Conservation (phyloP, 2,113 vertebrate species). For the Ellobius talpinus region DNA sequence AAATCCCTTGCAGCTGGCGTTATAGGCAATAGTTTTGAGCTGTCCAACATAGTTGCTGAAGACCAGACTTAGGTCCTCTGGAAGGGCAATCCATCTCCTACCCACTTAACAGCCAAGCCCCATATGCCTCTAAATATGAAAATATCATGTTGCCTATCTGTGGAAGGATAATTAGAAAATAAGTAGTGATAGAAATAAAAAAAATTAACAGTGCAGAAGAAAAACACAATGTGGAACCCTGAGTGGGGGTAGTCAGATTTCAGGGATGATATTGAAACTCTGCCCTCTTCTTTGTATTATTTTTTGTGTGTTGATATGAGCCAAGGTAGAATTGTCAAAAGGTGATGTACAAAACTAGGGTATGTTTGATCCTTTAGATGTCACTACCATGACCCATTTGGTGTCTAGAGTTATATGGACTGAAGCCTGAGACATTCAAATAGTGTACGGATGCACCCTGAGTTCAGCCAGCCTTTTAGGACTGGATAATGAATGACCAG, state of each 20-base stretch:
- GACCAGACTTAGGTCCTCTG: too few relatives aligned
- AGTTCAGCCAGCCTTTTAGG: not conserved
- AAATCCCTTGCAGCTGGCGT: not conserved
- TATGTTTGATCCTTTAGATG: not conserved
- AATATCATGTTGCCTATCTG: not conserved
- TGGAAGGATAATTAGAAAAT: conserved; percentile 15
- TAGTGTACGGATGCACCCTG: not conserved
- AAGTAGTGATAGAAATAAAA: not conserved
- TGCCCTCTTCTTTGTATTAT: not conserved
- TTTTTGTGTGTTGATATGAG: not conserved
- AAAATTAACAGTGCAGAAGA: not conserved
- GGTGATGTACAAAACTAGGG: not conserved
- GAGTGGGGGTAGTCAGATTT: not conserved
- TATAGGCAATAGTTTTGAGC: not conserved
- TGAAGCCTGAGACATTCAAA: not conserved
- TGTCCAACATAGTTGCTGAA: not conserved
- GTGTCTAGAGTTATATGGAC: not conserved
- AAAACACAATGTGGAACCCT: not conserved
- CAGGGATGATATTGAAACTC: not conserved
- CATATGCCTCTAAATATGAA: not conserved
- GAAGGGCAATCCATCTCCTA: too few relatives aligned
- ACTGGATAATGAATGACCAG: not conserved
- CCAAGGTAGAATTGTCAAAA: not conserved
- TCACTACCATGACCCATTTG: not conserved
- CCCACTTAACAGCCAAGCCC: not conserved